Base-by-base conservation (phyloP, 92 coral and sea anemone species). In the Phenganax subtilis region DNA sequence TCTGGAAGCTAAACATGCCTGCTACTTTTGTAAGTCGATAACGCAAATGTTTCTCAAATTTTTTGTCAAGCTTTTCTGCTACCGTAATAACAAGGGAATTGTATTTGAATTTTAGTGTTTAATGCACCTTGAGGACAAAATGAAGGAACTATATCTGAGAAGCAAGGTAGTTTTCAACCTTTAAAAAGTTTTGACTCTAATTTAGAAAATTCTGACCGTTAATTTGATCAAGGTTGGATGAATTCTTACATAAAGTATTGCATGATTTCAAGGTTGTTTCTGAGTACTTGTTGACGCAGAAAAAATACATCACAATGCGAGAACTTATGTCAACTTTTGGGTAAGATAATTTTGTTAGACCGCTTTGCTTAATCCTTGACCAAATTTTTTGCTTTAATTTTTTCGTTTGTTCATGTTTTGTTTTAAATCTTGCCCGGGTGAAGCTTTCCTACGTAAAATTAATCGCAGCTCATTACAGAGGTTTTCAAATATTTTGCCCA, bases 91-190 rank as follows among this genome's bases (percentile, higher is more conserved):
- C 57, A 9, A 64, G 30, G 3, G 27, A 12, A 59, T 61, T 61
- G 8, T 14, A 7, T 61, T 61, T 61, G 25, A 6, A 61, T 57
- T 66, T 56, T 54, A 94, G 98, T 94, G 98, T 85, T 81, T 94
- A 47, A 94, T 94, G 97, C 98, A 94, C 71, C 84, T 94, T 51
- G 98, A 94, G 72, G 98, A 94, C 80, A 91, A 89, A 73, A 84
- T 94, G 86, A 94, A 94, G 60, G 98, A 92, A 88, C 90, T 94
- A 51, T 92, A 94, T 85, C 75, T 94, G 62, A 92, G 89, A 80
- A 92, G 98, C 89, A 90, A 91, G 90, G 98, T 94, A 86, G 47
- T 88, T 9, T n/a, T 54, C 8, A 0, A 11, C 25, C 29, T 58
- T 52, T 57, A 20, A 58, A 53, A 64, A 8, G 9, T 14, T 9